Evolutionary conservation across 2,888 invertebrate species (phyloP).

Genomic region (Melinopterus prodromus): DNA sequence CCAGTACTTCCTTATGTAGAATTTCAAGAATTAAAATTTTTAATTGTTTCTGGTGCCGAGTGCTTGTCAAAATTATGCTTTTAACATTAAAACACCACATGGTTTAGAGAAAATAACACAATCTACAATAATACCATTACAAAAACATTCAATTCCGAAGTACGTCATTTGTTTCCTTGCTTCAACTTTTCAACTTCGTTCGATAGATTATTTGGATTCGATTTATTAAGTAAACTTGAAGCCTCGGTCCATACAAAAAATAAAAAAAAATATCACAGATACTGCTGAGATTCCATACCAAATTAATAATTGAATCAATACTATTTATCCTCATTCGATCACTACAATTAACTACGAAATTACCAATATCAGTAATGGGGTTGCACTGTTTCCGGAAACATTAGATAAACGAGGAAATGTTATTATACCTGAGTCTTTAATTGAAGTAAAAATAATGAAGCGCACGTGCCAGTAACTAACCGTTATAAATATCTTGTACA

Average conservation of each 20-base stretch:
- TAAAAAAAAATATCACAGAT: constrained; percentile 9
- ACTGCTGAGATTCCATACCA: too few species aligned
- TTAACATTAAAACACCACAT: constrained; percentile 16
- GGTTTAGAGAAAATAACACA: background rate
- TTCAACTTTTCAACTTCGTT: constrained; percentile 24
- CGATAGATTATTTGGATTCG: constrained; percentile 15
- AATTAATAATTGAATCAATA: too few species aligned
- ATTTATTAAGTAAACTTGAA: constrained; percentile 19
- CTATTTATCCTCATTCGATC: too few species aligned
- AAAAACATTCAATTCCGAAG: constrained; percentile 8
- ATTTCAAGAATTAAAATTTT: constrained; percentile 14
- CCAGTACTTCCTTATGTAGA: constrained; percentile 14
- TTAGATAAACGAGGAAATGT: too few species aligned
- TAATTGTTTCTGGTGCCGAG: constrained; percentile 10
- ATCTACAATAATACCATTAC: constrained; percentile 12
- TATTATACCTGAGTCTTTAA: too few species aligned
- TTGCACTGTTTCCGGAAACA: constrained; percentile 13
- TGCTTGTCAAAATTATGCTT: constrained; percentile 23
- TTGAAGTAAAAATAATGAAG: too few species aligned
- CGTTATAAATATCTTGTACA: background rate
- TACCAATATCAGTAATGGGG: constrained; percentile 15
- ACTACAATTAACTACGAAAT: constrained; percentile 9
- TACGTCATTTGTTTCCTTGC: constrained; percentile 20
- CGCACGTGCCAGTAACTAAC: too few species aligned
- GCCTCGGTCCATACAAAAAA: constrained; percentile 14